Evolutionary conservation across 2,113 vertebrate species (phyloP).

Genomic region (Oreochromis spilurus): DNA sequence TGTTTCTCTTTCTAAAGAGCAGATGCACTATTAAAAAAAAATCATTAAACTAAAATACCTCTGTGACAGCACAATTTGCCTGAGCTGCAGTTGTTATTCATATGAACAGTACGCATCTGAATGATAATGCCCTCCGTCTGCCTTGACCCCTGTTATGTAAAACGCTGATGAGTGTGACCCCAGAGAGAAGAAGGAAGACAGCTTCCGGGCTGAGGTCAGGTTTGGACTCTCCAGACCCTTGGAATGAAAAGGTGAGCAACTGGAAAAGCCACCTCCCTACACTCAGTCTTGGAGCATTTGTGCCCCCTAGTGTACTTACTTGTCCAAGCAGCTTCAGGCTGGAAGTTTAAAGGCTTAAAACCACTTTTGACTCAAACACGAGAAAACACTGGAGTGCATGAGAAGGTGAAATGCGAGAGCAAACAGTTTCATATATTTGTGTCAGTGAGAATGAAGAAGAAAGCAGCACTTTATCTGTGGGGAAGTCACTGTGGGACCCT

Average conservation of each 20-base stretch:
- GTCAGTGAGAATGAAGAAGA: background rate
- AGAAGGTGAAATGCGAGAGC: background rate
- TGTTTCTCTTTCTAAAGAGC: conserved; percentile 37
- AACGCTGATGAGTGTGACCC: background rate
- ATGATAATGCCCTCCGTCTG: conserved; percentile 4
- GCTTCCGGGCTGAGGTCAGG: background rate
- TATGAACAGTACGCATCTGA: conserved; percentile 16
- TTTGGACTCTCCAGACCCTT: background rate
- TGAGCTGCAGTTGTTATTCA: conserved; percentile 28
- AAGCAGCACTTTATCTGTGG: background rate
- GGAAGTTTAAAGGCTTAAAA: background rate
- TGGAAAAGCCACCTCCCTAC: background rate
- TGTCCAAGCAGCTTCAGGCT: background rate
- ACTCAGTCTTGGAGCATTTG: conserved; percentile 34
- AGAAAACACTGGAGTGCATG: background rate
- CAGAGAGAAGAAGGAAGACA: background rate
- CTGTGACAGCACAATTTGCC: conserved; percentile 27
- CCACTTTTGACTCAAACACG: background rate
- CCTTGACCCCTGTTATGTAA: background rate
- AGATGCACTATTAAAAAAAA: conserved; percentile 48
- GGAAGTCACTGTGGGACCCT: background rate
- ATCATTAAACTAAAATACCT: conserved; percentile 55
- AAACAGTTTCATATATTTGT: background rate
- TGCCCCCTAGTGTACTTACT: conserved; percentile 46
- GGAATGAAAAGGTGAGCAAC: background rate